Evolutionary conservation across 2,797 vertebrate species (phyloP).

Genomic region (Mormyrops attenuatus): DNA sequence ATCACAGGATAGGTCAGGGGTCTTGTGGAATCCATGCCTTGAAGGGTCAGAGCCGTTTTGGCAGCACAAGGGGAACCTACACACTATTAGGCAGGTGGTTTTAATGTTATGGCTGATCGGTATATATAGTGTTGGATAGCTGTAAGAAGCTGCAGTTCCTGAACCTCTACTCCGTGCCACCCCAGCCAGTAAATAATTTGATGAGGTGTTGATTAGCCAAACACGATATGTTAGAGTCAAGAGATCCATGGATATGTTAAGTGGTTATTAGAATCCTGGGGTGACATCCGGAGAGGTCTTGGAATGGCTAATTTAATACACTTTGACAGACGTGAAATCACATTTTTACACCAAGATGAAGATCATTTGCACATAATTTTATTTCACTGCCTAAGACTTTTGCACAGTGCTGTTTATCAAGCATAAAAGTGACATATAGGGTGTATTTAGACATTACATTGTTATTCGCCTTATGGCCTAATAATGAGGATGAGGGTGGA

Average conservation of each 20-base stretch:
- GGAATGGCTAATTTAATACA: background rate
- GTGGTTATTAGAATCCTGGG: background rate
- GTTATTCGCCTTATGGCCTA: background rate
- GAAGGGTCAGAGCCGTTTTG: background rate
- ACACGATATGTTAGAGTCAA: background rate
- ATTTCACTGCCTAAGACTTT: background rate
- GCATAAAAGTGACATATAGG: background rate
- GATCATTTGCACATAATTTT: background rate
- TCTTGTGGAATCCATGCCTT: background rate
- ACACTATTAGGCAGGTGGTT: background rate
- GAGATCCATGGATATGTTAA: background rate
- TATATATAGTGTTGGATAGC: background rate
- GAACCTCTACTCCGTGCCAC: background rate
- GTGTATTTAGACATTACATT: background rate
- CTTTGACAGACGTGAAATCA: background rate
- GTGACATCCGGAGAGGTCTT: background rate
- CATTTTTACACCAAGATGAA: background rate
- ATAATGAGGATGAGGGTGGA: background rate
- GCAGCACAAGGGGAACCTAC: background rate
- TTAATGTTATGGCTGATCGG: background rate
- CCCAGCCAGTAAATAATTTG: background rate
- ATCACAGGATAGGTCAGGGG: background rate
- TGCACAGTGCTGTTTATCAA: background rate
- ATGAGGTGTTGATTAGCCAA: background rate
- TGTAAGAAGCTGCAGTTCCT: background rate